Evolutionary conservation across 2,888 invertebrate genomes (phyloP), one percentile per base, ranked within the genome.

Genomic region (Maniola hyperantus): DNA sequence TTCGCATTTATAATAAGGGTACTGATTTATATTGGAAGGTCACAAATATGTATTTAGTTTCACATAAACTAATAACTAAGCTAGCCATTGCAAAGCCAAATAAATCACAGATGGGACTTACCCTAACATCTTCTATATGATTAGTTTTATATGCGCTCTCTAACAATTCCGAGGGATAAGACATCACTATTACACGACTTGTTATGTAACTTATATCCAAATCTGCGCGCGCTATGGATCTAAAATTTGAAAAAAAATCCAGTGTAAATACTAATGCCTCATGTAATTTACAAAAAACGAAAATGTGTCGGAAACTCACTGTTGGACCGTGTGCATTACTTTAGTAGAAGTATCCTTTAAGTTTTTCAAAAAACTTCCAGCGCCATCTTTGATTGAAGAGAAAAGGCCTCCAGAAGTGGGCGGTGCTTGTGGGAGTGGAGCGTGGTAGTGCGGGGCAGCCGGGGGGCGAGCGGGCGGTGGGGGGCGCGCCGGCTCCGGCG

Each of bases 281-380:
- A 18, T 36, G 18, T 36, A 36, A 54, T 7, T 13, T n/a, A 10
- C 5, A 61, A 50, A 44, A 1, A 20, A 44, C 2, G 18, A 33
- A n/a, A 63, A 54, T 26, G 15, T n/a, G 46, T 53, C 42, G 42
- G 15, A 57, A 51, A 94, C 95, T 94, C 83, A 96, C 94, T 97
- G 97, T 84, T 98, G 98, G 73, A 99, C 97, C 46, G 98, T 97
- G 84, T 99, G 98, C 96, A 99, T 98, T 51, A 99, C 98, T 93
- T 98, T 99, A 46, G 96, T 96, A 20, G 99, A 98, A 0, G 98
- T 99, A 80, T 99, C 99, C 85, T 98, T 98, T 36, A 99, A 91
- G 82, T 98, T 99, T 80, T 98, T 98, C 69, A 99, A 93, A 77
- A 99, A 95, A 79, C 96, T 98, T 2, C 98, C 98, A 26, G 99